Evolutionary conservation across 2,797 vertebrate species (phyloP), one percentile per base, ranked within the genome.

Genomic region (Cichlasoma orientale): DNA sequence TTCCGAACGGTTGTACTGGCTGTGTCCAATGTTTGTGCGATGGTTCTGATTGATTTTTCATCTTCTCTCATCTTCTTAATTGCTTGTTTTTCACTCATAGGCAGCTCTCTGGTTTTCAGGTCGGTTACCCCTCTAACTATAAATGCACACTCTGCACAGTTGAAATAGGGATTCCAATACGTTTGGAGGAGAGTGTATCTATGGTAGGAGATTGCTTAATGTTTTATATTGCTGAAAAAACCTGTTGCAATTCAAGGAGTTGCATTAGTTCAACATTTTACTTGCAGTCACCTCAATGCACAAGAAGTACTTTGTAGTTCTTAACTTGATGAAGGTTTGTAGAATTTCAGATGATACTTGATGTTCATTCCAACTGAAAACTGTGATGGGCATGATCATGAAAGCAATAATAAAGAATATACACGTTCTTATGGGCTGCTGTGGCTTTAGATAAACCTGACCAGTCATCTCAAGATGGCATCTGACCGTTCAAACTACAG

Each of bases 361-460:
- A 68, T 68, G 53, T 87, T 87, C 44, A 87, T 86, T 92, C 47
- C 75, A 66, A 53, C 33, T 82, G 21, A 55, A 82, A 78, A 73
- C 50, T 84, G 77, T 86, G 12, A 88, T 69, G 71, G 11, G 56
- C 63, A 81, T 85, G 54, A 81, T 78, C 33, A 59, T 88, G 47
- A 75, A 81, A 80, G 74, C 81, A 89, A 83, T 83, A 91, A 92
- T 86, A 93, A 92, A 92, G 58, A 68, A 31, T 50, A 27, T 79
- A 52, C 27, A 29, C 16, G 52, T 18, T 2, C 6, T 33, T 58
- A 7, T 16, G 38, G 44, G n/a, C n/a, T 71, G 10, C 29, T 66
- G 12, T 56, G 54, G 2, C 4, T 83, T 14, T 66, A 25, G n/a
- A 2, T 70, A 21, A 23, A 61, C n/a, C 29, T 47, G 66, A 13